Base-by-base conservation (phyloP, 2,113 vertebrate genomes). In the Ia io region DNA sequence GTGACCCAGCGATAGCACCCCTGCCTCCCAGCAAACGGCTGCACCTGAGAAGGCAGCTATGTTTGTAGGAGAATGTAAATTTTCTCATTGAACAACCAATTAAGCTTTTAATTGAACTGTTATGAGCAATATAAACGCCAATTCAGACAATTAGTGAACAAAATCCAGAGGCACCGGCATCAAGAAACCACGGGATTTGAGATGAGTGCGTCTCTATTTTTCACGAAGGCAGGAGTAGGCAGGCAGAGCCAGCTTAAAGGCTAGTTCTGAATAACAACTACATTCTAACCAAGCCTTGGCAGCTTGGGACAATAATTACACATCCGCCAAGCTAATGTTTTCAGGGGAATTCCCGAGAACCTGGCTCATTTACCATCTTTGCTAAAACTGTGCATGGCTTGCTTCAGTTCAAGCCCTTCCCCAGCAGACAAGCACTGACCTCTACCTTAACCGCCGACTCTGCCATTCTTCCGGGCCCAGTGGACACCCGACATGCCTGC, bases 41-140 rank as follows among this genome's bases (percentile, higher is more conserved):
- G 22, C 10, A 20, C 22, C 51, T 8, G 53, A 71, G 44, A 88
- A 89, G 47, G 59, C 89, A 93, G 90, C 28, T 69, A 69, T 1
- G 13, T 56, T 84, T 84, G 47, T 6, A 82, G 44, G 95, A 74
- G 61, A 87, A 97, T 0, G 17, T 63, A 85, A 59, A 85, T 63
- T 74, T 84, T 77, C 78, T 56, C 42, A 18, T 78, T 90, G 92
- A 92, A 90, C 22, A 73, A 74, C 28, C 47, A 92, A 85, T 67
- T 87, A 86, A 94, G 76, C 35, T 88, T 91, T 93, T 90, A 93
- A 91, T 74, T 88, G 74, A 91, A 90, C 80, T n/a, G 30, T 87
- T 82, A 82, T n/a, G 53, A 95, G 85, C 71, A 92, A 84, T 80
- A 84, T 69, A 92, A 95, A 90, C 88, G 22, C 53, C 76, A 78